Evolutionary conservation across 2,888 invertebrate species (phyloP).

Genomic region (Zele albiditarsus): DNA sequence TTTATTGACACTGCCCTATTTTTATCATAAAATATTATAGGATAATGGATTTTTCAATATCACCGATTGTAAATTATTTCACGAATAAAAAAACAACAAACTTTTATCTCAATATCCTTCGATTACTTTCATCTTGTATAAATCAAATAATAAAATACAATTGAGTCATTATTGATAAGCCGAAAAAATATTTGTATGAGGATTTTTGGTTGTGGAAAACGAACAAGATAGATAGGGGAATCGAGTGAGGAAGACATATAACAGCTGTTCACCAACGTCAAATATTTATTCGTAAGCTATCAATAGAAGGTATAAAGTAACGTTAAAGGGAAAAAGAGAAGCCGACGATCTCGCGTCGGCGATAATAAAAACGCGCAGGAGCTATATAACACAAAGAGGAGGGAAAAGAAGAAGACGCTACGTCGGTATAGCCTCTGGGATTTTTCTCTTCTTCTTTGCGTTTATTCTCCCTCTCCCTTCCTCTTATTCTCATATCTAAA

Average conservation of each 20-base stretch:
- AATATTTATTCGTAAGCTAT: conserved; percentile 17
- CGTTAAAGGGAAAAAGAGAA: conserved; percentile 15
- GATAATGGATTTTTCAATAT: too few relatives aligned
- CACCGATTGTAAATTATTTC: too few relatives aligned
- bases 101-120: too few relatives aligned
- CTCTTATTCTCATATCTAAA: background rate
- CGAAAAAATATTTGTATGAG: background rate
- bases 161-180: conserved; percentile 2
- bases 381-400: conserved; percentile 4
- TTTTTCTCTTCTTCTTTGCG: conserved; percentile 2
- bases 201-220: background rate
- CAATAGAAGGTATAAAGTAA: conserved; percentile 1
- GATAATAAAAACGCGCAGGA: conserved; percentile 39
- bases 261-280: conserved; percentile 5
- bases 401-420: background rate
- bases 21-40: too few relatives aligned
- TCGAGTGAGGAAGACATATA: conserved; percentile 16
- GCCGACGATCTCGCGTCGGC: conserved; percentile 44
- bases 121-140: too few relatives aligned
- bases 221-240: conserved; percentile 21
- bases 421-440: background rate
- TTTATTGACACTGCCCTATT: too few relatives aligned
- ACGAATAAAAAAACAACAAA: too few relatives aligned
- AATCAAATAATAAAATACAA: background rate
- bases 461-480: background rate